Base-by-base conservation (phyloP, 2,113 vertebrate species). In the Macquaria ambigua region DNA sequence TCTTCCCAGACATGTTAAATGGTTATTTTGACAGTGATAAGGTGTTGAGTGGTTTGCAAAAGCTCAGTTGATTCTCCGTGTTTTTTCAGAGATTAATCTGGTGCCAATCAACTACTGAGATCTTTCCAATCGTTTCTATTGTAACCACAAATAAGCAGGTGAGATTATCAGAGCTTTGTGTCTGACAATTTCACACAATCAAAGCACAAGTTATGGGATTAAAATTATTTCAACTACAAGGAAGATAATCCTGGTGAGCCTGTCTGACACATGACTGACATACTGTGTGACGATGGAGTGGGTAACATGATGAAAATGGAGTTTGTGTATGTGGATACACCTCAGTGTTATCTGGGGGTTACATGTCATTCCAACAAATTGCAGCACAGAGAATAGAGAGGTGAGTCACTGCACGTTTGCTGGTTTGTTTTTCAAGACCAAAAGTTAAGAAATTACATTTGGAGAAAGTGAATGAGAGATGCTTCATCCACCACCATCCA, bases 11-110 rank as follows among this genome's bases (percentile, higher is more conserved):
- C 52, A 18, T 28, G 37, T 70, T 72, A 31, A 25, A 63, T n/a
- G 25, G 6, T 18, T 66, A 37, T 28, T 83, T 62, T 79, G 82
- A 79, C 74, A 67, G 43, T 20, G 37, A 67, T 48, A 8, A 48
- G 41, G 14, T 23, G 70, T 28, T 79, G 48, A 41, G 14, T 69
- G 15, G 46, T 85, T 73, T 34, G 31, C 11, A 69, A 55, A n/a
- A 41, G 52, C 76, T 74, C 58, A 20, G 43, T 15, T 50, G 1
- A 56, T 50, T 74, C 52, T 52, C 55, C 1, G 0, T 76, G 28
- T 77, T 70, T 74, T 34, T 70, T 41, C 1, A 0, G 6, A 12
- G 71, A 1, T 41, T 8, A 52, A 74, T 77, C 10, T 25, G 48
- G 48, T 58, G 72, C 34, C 75, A 73, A 16, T 74, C 37, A 58